phyloP scores from a whole-genome alignment of 2,888 invertebrate genomes.

The Linnaemya vulpina region DNA sequence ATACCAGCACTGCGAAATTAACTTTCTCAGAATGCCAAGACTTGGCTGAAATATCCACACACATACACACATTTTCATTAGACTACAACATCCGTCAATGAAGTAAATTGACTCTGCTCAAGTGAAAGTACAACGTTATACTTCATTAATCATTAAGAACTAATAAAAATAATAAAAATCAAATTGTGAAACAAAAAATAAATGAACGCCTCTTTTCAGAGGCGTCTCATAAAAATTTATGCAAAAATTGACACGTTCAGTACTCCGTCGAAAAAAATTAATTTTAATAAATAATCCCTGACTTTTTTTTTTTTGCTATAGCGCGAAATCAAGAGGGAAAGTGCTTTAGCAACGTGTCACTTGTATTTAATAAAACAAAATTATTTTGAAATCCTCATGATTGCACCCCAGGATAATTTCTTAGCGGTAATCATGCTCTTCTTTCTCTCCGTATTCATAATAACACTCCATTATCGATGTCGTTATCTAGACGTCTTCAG shows the following conservation, averaged over 20 bases:
- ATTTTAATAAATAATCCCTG: conserved; percentile 13
- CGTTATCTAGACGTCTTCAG: conserved; percentile 1
- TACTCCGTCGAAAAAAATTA: background rate
- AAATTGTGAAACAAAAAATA: no score
- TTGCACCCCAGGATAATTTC: conserved; percentile 6
- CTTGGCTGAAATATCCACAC: no score
- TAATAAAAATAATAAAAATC: no score
- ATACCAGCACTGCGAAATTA: no score
- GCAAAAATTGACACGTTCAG: background rate
- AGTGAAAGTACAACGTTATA: no score
- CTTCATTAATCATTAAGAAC: no score
- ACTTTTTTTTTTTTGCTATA: background rate
- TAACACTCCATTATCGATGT: conserved; percentile 19
- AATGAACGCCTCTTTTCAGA: no score
- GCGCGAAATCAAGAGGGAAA: no score
- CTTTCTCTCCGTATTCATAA: background rate
- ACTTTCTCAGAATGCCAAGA: no score
- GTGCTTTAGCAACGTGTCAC: background rate
- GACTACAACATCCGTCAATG: background rate
- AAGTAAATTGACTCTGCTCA: conserved; percentile 4
- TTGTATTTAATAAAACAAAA: background rate
- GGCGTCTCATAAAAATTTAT: no score
- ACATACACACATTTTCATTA: no score
- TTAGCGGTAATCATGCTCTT: background rate
- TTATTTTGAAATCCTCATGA: no score